phyloP scores from a whole-genome alignment of 2,888 invertebrate genomes.

The Papilio protenor region DNA sequence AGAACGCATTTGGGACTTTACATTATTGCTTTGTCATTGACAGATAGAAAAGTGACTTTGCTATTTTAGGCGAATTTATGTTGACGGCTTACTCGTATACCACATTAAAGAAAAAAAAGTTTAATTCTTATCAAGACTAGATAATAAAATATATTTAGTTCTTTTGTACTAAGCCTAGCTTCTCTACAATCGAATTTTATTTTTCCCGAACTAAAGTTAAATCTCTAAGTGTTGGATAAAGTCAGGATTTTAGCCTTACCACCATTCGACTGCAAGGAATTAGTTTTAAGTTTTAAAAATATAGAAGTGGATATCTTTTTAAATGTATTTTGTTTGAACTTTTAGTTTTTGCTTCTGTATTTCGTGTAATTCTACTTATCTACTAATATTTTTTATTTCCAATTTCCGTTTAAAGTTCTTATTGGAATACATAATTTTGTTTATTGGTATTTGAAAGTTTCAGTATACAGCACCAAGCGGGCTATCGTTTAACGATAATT shows the following conservation, averaged over 20 bases:
- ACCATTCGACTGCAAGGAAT: slow-evolving; percentile 19
- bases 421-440: not conserved
- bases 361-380: not conserved
- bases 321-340: not conserved
- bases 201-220: slow-evolving; percentile 23
- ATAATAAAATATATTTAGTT: not conserved
- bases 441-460: not conserved
- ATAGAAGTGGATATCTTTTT: slow-evolving; percentile 2
- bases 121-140: not conserved
- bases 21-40: no score
- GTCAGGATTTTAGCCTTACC: slow-evolving; percentile 3
- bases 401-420: not conserved
- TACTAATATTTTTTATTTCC: not conserved
- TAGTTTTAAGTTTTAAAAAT: slow-evolving; percentile 23
- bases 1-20: no score
- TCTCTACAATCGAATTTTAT: slow-evolving; percentile 18
- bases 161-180: slow-evolving; percentile 13
- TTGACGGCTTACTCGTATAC: no score
- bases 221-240: slow-evolving; percentile 14
- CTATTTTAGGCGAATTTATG: no score
- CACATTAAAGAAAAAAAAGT: not conserved
- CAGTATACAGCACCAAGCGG: not conserved
- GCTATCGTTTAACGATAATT: not conserved
- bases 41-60: not conserved
- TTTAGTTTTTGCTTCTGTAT: not conserved